A percentile compares a stretch with the other conserved stretches of the same genome.
These are phyloP conservation scores for Porites lutea DNA, from an alignment of 64 coral and sea anemone genomes.

Conservation along the genomic window DNA sequence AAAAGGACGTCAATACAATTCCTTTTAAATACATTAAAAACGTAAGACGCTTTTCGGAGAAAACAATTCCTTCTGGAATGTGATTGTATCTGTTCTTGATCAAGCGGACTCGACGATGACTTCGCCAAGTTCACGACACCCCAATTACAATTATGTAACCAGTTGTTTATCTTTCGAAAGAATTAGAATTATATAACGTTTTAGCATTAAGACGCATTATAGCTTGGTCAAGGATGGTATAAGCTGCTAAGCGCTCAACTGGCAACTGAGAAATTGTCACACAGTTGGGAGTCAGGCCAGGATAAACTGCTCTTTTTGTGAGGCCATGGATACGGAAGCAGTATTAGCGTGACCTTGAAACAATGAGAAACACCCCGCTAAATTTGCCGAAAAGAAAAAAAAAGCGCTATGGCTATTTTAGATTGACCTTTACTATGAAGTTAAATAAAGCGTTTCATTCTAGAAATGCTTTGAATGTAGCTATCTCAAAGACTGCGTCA, in stretches of 20 bases:
- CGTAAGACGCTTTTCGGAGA: background rate
- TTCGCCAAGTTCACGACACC: background rate
- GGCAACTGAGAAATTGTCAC: background rate
- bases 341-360: background rate
- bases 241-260: background rate
- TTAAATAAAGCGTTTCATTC: background rate
- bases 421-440: background rate
- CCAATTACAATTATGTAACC: background rate
- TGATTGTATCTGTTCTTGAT: background rate
- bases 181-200: conserved; percentile 6
- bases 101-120: too few relatives aligned
- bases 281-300: conserved; percentile 21
- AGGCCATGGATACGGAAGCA: conserved; percentile 7
- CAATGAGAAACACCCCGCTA: background rate
- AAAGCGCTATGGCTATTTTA: background rate
- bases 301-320: conserved; percentile 18
- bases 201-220: conserved; percentile 3
- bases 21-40: background rate
- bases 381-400: background rate
- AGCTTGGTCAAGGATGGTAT: background rate
- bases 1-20: background rate
- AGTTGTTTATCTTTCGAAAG: conserved; percentile 16
- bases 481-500: background rate
- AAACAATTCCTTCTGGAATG: background rate
- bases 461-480: background rate